A percentile compares a stretch with the other conserved stretches of the same genome.
Evolutionary conservation across 1,140 invertebrate genomes (phyloP).

Genomic region (Semibalanus balanoides): DNA sequence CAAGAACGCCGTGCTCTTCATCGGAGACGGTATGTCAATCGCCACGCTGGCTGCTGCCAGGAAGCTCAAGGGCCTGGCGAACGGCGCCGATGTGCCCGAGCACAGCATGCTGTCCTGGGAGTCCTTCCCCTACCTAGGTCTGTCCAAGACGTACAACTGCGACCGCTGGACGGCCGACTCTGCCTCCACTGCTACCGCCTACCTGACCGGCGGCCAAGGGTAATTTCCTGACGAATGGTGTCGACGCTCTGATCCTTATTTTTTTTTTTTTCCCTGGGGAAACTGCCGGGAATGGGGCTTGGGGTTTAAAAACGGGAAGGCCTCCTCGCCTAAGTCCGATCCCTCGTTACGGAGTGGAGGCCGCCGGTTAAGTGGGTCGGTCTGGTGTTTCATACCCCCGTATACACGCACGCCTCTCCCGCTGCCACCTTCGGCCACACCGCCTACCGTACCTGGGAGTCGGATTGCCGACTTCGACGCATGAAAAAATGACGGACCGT

Average conservation of each 20-base stretch:
- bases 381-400: conserved; percentile 36
- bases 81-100: conserved; percentile 13
- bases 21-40: conserved; percentile 50
- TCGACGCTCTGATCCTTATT: conserved; percentile 16
- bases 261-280: conserved; percentile 17
- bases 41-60: conserved; percentile 57
- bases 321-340: conserved; percentile 4
- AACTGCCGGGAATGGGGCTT: no score
- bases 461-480: background rate
- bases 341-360: conserved; percentile 14
- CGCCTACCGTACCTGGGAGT: conserved; percentile 14
- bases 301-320: no score
- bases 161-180: conserved; percentile 21
- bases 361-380: conserved; percentile 34
- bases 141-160: conserved; percentile 21
- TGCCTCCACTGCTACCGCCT: conserved; percentile 20
- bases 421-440: conserved; percentile 28
- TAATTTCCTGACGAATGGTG: conserved; percentile 17
- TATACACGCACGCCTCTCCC: conserved; percentile 37
- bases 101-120: conserved; percentile 19
- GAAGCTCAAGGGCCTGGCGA: conserved; percentile 47
- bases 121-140: conserved; percentile 17
- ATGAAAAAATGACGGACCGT: conserved; percentile 2
- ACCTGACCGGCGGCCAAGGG: conserved; percentile 20
- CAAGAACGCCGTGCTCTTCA: conserved; percentile 1